phyloP scores from a whole-genome alignment of 2,888 invertebrate genomes.

The Hirtodrosophila trivittata region DNA sequence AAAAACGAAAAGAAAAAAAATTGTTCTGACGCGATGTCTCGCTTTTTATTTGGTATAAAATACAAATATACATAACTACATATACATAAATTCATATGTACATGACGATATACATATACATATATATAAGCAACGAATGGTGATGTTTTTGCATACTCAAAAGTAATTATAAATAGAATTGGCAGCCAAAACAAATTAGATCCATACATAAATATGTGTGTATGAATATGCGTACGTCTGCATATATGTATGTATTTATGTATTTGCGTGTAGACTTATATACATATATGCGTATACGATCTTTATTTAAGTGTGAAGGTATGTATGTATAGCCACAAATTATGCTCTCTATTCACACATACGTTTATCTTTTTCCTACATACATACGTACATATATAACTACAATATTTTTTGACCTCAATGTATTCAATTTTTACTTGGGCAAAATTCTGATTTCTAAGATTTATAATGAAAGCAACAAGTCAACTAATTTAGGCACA shows the following conservation, averaged over 20 bases:
- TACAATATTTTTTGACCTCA: constrained; percentile 45
- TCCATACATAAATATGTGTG: constrained; percentile 5
- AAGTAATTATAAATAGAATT: constrained; percentile 43
- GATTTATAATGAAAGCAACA: constrained; percentile 41
- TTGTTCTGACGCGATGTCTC: constrained; percentile 15
- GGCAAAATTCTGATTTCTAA: constrained; percentile 26
- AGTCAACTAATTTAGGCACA: constrained; percentile 42
- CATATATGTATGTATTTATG: constrained; percentile 2
- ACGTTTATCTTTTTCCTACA: neutral
- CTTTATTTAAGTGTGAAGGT: too few species aligned
- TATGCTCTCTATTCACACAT: constrained; percentile 7
- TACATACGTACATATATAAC: constrained; percentile 6
- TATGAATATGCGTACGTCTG: neutral
- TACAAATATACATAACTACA: neutral
- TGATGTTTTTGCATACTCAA: constrained; percentile 50
- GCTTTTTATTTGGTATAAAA: constrained; percentile 2
- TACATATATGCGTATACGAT: neutral
- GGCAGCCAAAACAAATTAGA: constrained; percentile 37
- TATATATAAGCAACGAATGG: constrained; percentile 37
- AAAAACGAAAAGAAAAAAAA: constrained; percentile 16
- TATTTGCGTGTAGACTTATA: constrained; percentile 3
- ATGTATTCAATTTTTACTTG: constrained; percentile 36
- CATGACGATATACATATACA: neutral
- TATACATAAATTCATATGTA: neutral
- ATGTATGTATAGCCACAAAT: neutral